Conservation (phyloP, 2,888 invertebrate species). For the Carcina quercana region DNA sequence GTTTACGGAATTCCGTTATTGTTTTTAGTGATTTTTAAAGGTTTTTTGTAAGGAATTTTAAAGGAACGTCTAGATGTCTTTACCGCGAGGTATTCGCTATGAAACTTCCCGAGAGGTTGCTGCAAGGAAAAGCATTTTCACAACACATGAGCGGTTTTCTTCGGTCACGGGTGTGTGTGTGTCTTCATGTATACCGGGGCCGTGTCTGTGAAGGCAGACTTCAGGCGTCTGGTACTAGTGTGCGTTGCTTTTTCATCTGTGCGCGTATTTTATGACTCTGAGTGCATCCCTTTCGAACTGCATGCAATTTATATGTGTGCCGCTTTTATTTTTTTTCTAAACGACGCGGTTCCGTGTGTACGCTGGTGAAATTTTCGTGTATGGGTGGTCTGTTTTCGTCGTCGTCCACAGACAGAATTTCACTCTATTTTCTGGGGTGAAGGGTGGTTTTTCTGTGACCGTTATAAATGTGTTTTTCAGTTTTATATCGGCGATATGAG, state of each 20-base stretch:
- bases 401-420: slow-evolving; percentile 22
- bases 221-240: slow-evolving; percentile 29
- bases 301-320: slow-evolving; percentile 71
- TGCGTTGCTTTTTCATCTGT: slow-evolving; percentile 29
- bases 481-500: slow-evolving; percentile 75
- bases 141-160: slow-evolving; percentile 70
- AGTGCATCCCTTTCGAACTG: slow-evolving; percentile 74
- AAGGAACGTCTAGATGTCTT: slow-evolving; percentile 64
- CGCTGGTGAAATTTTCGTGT: slow-evolving; percentile 42
- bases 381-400: slow-evolving; percentile 59
- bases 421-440: slow-evolving; percentile 15
- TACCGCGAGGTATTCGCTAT: slow-evolving; percentile 75
- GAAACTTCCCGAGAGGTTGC: slow-evolving; percentile 73
- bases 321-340: slow-evolving; percentile 66
- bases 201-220: slow-evolving; percentile 46
- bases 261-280: slow-evolving; percentile 71
- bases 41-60: slow-evolving; percentile 34
- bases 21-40: slow-evolving; percentile 25
- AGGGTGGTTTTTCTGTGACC: slow-evolving; percentile 33
- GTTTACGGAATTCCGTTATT: slow-evolving; percentile 25
- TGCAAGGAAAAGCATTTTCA: slow-evolving; percentile 74
- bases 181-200: slow-evolving; percentile 30
- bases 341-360: slow-evolving; percentile 52
- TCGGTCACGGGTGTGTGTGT: slow-evolving; percentile 43
- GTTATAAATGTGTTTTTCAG: slow-evolving; percentile 67